Conservation (phyloP, 2,888 invertebrate species). For the Danaus chrysippus region DNA sequence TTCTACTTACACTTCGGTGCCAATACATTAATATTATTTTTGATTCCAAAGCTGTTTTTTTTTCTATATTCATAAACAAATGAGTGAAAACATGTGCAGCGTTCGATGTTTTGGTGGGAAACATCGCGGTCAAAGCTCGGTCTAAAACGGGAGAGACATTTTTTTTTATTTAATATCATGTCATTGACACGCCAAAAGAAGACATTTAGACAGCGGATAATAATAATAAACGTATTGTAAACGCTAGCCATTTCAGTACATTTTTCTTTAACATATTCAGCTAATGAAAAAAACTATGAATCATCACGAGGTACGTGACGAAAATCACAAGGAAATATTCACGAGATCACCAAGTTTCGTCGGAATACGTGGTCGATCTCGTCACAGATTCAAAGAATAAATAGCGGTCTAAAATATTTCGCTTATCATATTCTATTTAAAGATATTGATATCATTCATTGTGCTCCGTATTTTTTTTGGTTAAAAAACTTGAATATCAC, state of each 20-base stretch:
- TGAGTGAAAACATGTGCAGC: conserved; percentile 15
- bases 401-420: neutral
- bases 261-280: no score
- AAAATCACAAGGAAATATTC: no score
- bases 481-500: no score
- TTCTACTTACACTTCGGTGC: conserved; percentile 24
- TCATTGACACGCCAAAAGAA: conserved; percentile 57
- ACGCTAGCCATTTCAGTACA: no score
- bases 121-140: conserved; percentile 10
- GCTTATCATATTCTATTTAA: no score
- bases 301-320: no score
- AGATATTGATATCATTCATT: no score
- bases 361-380: neutral
- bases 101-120: conserved; percentile 11
- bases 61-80: conserved; percentile 20
- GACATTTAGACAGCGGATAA: conserved; percentile 1
- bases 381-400: neutral
- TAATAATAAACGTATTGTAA: no score
- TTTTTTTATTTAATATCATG: conserved; percentile 62
- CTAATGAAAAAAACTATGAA: no score
- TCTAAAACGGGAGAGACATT: conserved; percentile 49
- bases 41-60: conserved; percentile 37
- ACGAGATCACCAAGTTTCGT: neutral
- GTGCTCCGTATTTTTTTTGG: no score
- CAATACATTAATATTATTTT: conserved; percentile 35